Evolutionary conservation across 2,888 invertebrate species (phyloP).

Genomic region (Acleris laterana): DNA sequence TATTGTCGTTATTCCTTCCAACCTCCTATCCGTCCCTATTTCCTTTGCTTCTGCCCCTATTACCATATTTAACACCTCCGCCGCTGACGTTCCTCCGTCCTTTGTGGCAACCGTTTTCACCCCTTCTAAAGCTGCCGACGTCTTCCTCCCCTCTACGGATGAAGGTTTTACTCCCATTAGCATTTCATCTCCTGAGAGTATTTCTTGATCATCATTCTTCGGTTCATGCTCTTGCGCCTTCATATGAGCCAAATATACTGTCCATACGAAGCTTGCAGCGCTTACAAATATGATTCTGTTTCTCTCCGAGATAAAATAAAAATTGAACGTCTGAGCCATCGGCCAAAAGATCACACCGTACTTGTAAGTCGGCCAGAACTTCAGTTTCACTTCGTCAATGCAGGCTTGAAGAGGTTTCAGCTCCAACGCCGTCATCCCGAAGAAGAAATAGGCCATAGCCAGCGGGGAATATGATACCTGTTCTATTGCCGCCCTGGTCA

Average conservation of each 20-base stretch:
- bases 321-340: conserved; percentile 89
- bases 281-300: conserved; percentile 90
- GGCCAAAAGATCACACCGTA: conserved; percentile 89
- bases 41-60: no score
- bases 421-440: conserved; percentile 90
- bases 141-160: no score
- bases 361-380: conserved; percentile 89
- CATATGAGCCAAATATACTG: conserved; percentile 90
- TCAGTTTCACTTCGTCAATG: conserved; percentile 87
- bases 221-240: conserved; percentile 70
- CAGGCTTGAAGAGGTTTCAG: conserved; percentile 85
- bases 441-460: conserved; percentile 90
- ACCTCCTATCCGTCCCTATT: no score
- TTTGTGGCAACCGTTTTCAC: no score
- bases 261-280: conserved; percentile 89
- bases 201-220: not conserved
- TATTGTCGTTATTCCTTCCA: no score
- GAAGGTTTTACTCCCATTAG: no score
- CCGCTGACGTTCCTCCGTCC: no score
- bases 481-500: conserved; percentile 83
- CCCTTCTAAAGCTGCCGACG: no score
- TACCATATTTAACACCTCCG: no score
- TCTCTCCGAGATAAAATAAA: conserved; percentile 87
- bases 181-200: no score
- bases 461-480: conserved; percentile 89